phyloP scores from a whole-genome alignment of 1,140 invertebrate species.

The Drosophila kohkoa region DNA sequence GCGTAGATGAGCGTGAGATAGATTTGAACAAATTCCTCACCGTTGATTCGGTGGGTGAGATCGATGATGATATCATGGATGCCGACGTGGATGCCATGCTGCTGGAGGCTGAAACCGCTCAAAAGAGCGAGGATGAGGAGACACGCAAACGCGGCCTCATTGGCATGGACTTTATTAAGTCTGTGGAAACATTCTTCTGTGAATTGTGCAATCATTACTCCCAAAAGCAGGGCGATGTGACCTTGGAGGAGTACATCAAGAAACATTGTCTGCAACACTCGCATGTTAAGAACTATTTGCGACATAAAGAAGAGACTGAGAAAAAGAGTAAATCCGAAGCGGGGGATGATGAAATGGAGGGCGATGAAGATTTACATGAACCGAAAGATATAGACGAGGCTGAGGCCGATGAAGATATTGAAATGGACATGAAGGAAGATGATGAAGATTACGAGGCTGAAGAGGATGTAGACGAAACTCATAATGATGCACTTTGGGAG shows the following conservation, averaged over 20 bases:
- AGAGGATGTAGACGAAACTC: conserved; percentile 85
- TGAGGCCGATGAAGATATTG: conserved; percentile 72
- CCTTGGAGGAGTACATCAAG: conserved; percentile 86
- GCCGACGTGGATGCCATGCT: conserved; percentile 75
- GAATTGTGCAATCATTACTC: conserved; percentile 91
- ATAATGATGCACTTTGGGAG: conserved; percentile 88
- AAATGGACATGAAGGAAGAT: conserved; percentile 87
- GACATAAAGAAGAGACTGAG: conserved; percentile 90
- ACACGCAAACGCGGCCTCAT: conserved; percentile 90
- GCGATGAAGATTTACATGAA: conserved; percentile 34
- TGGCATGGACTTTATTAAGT: conserved; percentile 91
- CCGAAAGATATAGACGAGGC: conserved; percentile 51
- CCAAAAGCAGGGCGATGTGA: conserved; percentile 87
- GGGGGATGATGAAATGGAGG: conserved; percentile 58
- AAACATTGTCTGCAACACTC: conserved; percentile 89
- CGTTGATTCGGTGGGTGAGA: conserved; percentile 93
- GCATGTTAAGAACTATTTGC: conserved; percentile 90
- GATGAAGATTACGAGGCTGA: conserved; percentile 64
- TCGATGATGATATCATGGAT: conserved; percentile 88
- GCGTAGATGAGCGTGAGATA: conserved; percentile 90
- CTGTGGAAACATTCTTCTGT: conserved; percentile 90
- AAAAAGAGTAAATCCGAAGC: conserved; percentile 83
- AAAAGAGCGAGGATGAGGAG: conserved; percentile 88
- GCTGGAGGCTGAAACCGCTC: conserved; percentile 70
- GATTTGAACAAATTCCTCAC: conserved; percentile 94